A percentile compares a stretch with the other conserved stretches of the same genome.
phyloP scores from a whole-genome alignment of 2,797 vertebrate genomes.

The Clamator glandarius region DNA sequence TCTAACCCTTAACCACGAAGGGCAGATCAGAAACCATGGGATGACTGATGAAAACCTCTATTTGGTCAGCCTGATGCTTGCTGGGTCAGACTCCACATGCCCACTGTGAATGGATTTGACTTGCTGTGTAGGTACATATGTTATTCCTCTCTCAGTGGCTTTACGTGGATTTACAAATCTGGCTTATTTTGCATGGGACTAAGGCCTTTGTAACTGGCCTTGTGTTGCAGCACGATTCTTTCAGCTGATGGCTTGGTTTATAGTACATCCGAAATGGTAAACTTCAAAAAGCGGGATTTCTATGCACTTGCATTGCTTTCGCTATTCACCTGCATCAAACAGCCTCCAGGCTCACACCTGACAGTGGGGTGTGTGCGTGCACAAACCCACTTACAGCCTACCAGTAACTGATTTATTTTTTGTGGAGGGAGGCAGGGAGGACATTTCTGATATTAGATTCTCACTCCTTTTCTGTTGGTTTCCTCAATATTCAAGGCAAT shows the following conservation, averaged over 20 bases:
- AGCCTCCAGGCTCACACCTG: neutral
- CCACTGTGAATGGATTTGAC: conserved; percentile 28
- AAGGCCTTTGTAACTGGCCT: neutral
- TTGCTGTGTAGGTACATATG: neutral
- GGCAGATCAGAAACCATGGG: neutral
- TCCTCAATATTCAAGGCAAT: neutral
- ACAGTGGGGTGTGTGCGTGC: too few relatives aligned
- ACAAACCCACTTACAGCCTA: neutral
- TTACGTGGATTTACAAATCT: neutral
- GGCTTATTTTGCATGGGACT: neutral
- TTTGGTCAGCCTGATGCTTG: conserved; percentile 20
- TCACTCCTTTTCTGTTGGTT: neutral
- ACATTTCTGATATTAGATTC: neutral
- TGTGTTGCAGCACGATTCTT: neutral
- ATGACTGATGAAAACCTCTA: neutral
- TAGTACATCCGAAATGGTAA: neutral
- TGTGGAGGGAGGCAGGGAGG: neutral
- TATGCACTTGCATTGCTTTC: neutral
- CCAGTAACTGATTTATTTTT: neutral
- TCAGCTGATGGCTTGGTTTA: neutral
- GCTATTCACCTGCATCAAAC: neutral
- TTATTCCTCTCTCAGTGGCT: conserved; percentile 5
- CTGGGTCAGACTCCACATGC: conserved; percentile 11
- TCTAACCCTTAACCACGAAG: neutral
- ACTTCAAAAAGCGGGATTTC: neutral